Conservation (phyloP, 1,140 invertebrate genomes). For the Hyles vespertilio region DNA sequence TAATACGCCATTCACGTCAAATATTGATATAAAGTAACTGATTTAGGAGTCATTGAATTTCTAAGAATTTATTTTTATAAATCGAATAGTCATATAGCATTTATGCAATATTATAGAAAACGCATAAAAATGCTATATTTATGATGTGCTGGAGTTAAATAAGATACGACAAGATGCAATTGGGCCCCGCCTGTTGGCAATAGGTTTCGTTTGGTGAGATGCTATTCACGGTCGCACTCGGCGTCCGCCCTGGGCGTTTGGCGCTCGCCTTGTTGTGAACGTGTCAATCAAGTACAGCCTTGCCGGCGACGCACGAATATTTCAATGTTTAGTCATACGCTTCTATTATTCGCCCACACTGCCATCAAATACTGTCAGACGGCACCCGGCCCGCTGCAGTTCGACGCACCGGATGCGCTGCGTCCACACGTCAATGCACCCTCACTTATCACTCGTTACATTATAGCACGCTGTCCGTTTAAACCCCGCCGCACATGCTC, state of each 20-base stretch:
- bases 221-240: not conserved
- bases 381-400: no score
- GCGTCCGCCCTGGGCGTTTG: no score
- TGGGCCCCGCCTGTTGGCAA: not conserved
- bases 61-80: not conserved
- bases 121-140: constrained; percentile 1
- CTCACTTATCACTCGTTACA: no score
- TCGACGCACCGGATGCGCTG: no score
- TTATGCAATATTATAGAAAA: not conserved
- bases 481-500: no score
- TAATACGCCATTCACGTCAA: not conserved
- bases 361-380: no score
- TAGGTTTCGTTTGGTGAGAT: constrained; percentile 1
- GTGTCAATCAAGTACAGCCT: constrained; percentile 3
- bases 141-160: not conserved
- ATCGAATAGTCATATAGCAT: not conserved
- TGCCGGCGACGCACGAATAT: not conserved
- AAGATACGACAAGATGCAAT: not conserved
- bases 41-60: not conserved
- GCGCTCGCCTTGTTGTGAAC: not conserved
- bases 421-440: no score
- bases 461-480: no score
- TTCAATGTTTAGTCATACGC: no score
- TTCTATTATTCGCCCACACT: no score
- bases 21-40: not conserved